A percentile compares a stretch with the other conserved stretches of the same genome.
These are phyloP conservation scores for Fulica atra DNA, from an alignment of 2,113 vertebrate genomes.

Conservation along the genomic window DNA sequence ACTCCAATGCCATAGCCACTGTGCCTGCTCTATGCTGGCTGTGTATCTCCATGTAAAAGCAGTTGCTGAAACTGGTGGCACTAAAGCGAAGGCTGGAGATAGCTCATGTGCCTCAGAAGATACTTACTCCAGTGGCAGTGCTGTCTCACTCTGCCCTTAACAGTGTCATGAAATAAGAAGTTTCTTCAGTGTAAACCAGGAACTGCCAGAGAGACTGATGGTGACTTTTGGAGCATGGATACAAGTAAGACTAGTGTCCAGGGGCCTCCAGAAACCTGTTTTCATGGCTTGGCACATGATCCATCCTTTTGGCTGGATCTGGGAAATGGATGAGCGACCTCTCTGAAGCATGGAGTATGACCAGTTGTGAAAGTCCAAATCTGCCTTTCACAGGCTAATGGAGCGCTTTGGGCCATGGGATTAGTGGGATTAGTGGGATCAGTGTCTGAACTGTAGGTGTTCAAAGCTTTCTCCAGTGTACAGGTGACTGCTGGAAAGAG, in stretches of 20 bases:
- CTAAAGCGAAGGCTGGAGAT: background rate
- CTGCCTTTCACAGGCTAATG: background rate
- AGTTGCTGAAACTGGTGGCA: background rate
- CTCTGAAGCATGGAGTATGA: fast-evolving
- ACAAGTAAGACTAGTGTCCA: background rate
- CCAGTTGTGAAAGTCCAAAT: background rate
- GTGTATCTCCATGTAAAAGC: background rate
- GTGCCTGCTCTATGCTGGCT: background rate
- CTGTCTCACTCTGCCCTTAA: background rate
- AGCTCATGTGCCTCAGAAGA: background rate
- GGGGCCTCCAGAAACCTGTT: background rate
- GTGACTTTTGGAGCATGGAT: background rate
- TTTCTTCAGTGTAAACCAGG: background rate
- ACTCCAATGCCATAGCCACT: background rate
- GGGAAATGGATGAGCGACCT: background rate
- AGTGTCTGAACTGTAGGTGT: background rate
- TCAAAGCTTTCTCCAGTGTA: background rate
- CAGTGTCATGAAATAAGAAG: background rate
- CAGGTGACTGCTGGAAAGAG: background rate
- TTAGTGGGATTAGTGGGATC: slow-evolving; percentile 1
- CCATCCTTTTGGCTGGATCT: background rate
- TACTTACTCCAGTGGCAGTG: background rate
- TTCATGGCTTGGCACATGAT: background rate
- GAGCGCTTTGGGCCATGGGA: background rate
- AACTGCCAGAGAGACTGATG: background rate